These are phyloP conservation scores for Cecropterus lyciades DNA, from an alignment of 1,140 invertebrate genomes.

Conservation along the genomic window DNA sequence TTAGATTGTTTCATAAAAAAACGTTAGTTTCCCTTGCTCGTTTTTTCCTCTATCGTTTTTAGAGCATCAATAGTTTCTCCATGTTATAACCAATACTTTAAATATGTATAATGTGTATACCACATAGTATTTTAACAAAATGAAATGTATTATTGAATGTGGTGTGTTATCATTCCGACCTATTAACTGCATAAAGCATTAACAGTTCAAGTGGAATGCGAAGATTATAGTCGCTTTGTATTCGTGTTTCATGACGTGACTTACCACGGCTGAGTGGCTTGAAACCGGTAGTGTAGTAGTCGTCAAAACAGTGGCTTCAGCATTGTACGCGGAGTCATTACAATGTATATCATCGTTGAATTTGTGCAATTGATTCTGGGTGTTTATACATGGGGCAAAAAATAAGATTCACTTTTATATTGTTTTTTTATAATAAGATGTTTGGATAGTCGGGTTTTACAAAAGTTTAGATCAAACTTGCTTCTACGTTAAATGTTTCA, in stretches of 20 bases:
- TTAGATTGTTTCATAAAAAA: neutral
- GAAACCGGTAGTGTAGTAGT: conserved; percentile 38
- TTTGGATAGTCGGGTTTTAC: conserved; percentile 2
- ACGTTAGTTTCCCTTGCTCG: neutral
- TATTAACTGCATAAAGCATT: conserved; percentile 19
- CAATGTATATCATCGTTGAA: conserved; percentile 32
- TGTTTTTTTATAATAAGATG: neutral
- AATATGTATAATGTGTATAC: neutral
- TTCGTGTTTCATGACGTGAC: conserved; percentile 34
- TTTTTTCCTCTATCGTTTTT: neutral
- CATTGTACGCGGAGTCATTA: conserved; percentile 17
- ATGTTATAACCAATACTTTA: neutral
- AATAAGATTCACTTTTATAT: neutral
- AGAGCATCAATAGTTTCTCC: neutral
- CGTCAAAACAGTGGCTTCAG: conserved; percentile 14
- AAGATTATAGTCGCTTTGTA: conserved; percentile 24
- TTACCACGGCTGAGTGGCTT: conserved; percentile 43
- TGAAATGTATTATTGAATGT: neutral
- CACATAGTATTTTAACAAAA: neutral
- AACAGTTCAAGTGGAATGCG: conserved; percentile 27
- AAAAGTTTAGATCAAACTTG: no score
- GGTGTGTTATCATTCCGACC: conserved; percentile 13
- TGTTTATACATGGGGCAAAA: conserved; percentile 21
- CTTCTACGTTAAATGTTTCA: conserved; percentile 48
- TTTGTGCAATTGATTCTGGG: conserved; percentile 26